Conservation (phyloP, 2,888 invertebrate genomes). For the Halictus quadricinctus region DNA sequence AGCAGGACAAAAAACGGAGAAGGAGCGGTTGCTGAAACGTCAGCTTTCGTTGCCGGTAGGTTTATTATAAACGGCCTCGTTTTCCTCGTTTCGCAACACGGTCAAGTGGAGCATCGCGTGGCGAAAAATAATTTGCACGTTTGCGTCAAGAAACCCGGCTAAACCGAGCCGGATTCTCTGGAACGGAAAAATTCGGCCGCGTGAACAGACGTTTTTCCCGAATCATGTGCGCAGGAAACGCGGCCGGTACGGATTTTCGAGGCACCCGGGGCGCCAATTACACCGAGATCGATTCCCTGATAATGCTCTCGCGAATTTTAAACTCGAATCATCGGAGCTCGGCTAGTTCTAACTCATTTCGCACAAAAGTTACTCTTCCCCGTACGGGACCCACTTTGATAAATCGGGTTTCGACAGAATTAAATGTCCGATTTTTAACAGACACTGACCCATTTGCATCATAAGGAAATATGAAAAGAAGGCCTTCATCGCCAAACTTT, state of each 20-base stretch:
- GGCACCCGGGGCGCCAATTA: not conserved
- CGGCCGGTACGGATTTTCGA: not conserved
- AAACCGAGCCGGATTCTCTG: conserved; percentile 20
- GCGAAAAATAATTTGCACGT: conserved; percentile 68
- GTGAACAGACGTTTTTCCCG: not conserved
- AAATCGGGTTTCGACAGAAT: too few species aligned
- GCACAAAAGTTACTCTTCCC: not conserved
- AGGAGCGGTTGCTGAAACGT: conserved; percentile 51
- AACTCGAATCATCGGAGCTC: not conserved
- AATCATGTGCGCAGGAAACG: not conserved
- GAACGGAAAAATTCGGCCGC: conserved; percentile 22
- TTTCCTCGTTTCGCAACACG: conserved; percentile 70
- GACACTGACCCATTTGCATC: too few species aligned
- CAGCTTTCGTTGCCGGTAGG: conserved; percentile 61
- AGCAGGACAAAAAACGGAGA: conserved; percentile 23
- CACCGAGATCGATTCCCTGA: not conserved
- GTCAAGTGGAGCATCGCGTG: conserved; percentile 71
- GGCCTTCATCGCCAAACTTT: too few species aligned
- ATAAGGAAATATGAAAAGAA: too few species aligned
- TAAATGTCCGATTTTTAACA: too few species aligned
- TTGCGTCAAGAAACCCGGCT: conserved; percentile 47
- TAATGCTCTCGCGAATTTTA: not conserved
- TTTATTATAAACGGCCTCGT: conserved; percentile 72
- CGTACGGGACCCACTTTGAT: too few species aligned
- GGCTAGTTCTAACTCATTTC: not conserved